These are phyloP conservation scores for Aspidiotus rigidus DNA, from an alignment of 2,888 invertebrate species.

Conservation along the genomic window DNA sequence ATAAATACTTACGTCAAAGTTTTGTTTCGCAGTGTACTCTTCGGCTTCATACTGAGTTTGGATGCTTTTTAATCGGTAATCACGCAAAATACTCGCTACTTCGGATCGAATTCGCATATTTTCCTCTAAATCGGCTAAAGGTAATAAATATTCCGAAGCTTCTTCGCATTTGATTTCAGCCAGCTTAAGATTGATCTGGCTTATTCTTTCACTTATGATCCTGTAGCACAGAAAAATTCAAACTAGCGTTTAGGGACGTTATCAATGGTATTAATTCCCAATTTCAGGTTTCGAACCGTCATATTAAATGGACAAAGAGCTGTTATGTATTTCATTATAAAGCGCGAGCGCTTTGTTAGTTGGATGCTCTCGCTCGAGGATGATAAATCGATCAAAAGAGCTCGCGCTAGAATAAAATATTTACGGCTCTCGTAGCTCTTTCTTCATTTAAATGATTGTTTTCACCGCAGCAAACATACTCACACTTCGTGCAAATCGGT, in stretches of 20 bases:
- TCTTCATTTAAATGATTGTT: no score
- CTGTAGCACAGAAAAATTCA: slow-evolving; percentile 41
- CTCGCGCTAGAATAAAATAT: no score
- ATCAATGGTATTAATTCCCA: no score
- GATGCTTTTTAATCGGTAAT: slow-evolving; percentile 70
- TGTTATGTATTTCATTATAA: neutral
- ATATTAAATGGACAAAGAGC: no score
- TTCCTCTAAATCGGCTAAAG: slow-evolving; percentile 74
- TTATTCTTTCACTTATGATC: slow-evolving; percentile 70
- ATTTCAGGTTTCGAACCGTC: no score
- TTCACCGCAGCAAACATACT: slow-evolving; percentile 42
- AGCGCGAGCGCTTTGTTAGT: neutral
- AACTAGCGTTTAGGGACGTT: no score
- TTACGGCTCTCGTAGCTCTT: no score
- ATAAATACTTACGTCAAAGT: slow-evolving; percentile 60
- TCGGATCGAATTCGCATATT: slow-evolving; percentile 76
- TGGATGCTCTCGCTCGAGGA: no score
- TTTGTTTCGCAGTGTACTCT: slow-evolving; percentile 76
- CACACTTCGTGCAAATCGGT: slow-evolving; percentile 72
- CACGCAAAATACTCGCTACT: slow-evolving; percentile 77
- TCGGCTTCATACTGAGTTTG: slow-evolving; percentile 80
- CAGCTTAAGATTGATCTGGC: slow-evolving; percentile 73
- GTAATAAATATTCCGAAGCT: slow-evolving; percentile 80
- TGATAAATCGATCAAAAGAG: no score
- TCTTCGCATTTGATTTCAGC: slow-evolving; percentile 75